Evolutionary conservation across 2,797 vertebrate species (phyloP), one percentile per base, ranked within the genome.

Genomic region (Babyrousa celebensis): DNA sequence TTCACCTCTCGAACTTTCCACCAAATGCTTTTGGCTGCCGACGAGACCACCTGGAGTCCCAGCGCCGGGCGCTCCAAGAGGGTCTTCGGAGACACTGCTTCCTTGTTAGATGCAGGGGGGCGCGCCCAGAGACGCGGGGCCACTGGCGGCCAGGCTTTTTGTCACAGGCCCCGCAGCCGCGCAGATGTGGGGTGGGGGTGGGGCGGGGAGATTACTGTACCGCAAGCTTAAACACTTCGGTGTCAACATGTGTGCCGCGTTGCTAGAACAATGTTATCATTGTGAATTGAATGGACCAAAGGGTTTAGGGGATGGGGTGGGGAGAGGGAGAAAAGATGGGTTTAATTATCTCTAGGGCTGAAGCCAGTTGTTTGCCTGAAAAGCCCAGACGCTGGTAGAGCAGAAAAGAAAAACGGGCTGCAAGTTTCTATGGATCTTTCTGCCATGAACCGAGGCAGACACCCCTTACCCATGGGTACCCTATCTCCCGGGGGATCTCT

Each of bases 231-330:
- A 98, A 96, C 97, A 97, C 97, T 98, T 96, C 96, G 97, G 97
- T 94, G 96, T 98, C 98, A 98, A 97, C 98, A 98, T 98, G 97
- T 98, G 98, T 94, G 95, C 98, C 65, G 97, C n/a, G 40, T 79
- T 91, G 96, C 98, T 97, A 84, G 92, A 98, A 98, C 98, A 98
- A 98, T 98, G 98, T 98, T 97, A 92, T 98, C 98, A 98, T 98
- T 98, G 98, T 98, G 97, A 80, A 40, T 75, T 83, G 97, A 84
- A 78, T 54, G 97, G 96, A 98, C 97, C 92, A 96, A 68, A 94
- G 97, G 97, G 96, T 80, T 79, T n/a, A 56, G 72, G 62, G 91
- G 78, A 93, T 80, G 83, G 93, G 94, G 63, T 15, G 91, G 90
- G 54, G 83, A 67, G 90, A 56, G 78, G n/a, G 86, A 96, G 96